Evolutionary conservation across 53 echinoderm and acorn worm genomes (phyloP).

Genomic region (Crossaster papposus): DNA sequence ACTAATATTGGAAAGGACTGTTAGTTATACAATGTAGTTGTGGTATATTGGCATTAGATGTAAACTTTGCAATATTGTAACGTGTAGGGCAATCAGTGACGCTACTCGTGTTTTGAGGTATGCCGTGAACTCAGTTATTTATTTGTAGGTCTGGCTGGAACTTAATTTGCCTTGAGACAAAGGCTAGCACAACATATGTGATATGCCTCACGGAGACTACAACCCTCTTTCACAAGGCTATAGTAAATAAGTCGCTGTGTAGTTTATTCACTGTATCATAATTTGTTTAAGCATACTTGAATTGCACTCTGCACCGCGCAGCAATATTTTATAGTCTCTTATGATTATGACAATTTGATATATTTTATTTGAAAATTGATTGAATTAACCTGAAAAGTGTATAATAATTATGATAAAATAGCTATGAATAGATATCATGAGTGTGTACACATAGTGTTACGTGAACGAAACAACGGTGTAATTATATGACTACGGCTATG

Average conservation of each 20-base stretch:
- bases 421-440: slow-evolving; percentile 14
- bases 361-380: slow-evolving; percentile 11
- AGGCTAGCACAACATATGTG: not conserved
- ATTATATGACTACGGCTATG: not conserved
- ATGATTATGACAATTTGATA: slow-evolving; percentile 16
- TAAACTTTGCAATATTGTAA: slow-evolving; percentile 13
- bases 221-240: not conserved
- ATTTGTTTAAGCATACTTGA: not conserved
- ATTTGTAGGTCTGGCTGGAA: not conserved
- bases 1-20: slow-evolving; percentile 10
- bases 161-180: not conserved
- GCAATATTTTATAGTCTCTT: slow-evolving; percentile 35
- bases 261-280: not conserved
- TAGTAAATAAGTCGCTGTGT: not conserved
- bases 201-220: not conserved
- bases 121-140: slow-evolving; percentile 2
- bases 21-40: slow-evolving; percentile 19
- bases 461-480: not conserved
- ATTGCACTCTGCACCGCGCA: not conserved
- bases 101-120: not conserved
- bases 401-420: not conserved
- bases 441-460: slow-evolving; percentile 20
- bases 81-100: not conserved
- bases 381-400: not conserved
- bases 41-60: slow-evolving; percentile 23